Evolutionary conservation across 2,888 invertebrate species (phyloP).

Genomic region (Ctenicera cuprea): DNA sequence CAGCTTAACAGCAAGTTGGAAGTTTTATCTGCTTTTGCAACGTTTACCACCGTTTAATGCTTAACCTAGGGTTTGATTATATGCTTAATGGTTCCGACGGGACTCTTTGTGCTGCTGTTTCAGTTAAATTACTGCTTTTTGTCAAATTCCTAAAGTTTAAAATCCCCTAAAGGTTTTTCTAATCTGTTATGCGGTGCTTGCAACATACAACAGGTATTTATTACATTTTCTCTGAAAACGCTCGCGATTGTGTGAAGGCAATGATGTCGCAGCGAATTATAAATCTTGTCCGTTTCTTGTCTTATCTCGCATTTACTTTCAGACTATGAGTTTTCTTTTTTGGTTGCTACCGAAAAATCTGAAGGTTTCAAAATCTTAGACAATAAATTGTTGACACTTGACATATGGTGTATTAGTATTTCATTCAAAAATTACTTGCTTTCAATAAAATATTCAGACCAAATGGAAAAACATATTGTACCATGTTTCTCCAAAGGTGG

Average conservation of each 20-base stretch:
- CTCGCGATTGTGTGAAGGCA: conserved; percentile 1
- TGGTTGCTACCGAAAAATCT: no score
- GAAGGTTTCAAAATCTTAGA: no score
- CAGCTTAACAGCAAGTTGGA: not conserved
- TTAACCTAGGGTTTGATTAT: conserved; percentile 11
- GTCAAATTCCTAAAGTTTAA: conserved; percentile 14
- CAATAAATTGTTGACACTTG: no score
- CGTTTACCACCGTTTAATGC: conserved; percentile 18
- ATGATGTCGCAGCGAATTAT: not conserved
- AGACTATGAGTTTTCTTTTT: no score
- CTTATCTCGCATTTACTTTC: no score
- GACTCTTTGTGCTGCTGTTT: conserved; percentile 16
- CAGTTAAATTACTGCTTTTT: conserved; percentile 13
- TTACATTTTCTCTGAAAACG: not conserved
- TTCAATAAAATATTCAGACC: no score
- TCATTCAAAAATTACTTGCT: no score
- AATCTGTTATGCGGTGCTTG: conserved; percentile 12
- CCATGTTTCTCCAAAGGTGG: no score
- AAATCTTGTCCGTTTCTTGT: no score
- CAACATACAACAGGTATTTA: conserved; percentile 3
- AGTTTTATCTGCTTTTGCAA: conserved; percentile 13
- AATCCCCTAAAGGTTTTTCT: conserved; percentile 10
- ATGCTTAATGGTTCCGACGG: conserved; percentile 8
- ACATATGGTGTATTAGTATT: no score
- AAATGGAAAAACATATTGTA: no score